Evolutionary conservation across 2,113 vertebrate genomes (phyloP), one percentile per base, ranked within the genome.

Genomic region (Chionis minor): DNA sequence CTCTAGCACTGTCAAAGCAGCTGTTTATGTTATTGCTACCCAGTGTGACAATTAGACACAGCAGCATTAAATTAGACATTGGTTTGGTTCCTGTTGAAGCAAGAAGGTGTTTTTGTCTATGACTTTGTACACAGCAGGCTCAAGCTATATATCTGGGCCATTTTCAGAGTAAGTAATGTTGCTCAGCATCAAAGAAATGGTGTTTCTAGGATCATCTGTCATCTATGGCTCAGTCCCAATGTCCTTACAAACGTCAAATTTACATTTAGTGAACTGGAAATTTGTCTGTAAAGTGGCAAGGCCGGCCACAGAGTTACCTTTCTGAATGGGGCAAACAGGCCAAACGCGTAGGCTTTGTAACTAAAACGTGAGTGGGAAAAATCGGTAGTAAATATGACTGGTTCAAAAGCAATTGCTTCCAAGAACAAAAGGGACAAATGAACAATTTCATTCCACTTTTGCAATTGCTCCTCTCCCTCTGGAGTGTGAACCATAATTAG

Each of bases 361-460:
- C 61, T 55, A 73, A 83, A 95, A 77, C 59, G 62, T 92, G 74
- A 94, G 81, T 74, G 72, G 69, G 70, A 94, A 89, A 63, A 86
- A 69, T 75, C 63, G 75, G 55, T 83, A 63, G 84, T 81, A 90
- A 85, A 78, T 75, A 94, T 54, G 35, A 77, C 30, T 94, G 75
- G 14, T 72, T 95, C 78, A 93, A 86, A 97, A 96, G 67, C 85
- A 96, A 69, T 83, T 84, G 51, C 85, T 95, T 96, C 63, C 74
- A 63, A 88, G 89, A 96, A 92, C 81, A 97, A 97, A 90, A 92
- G 56, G 70, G 73, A 94, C 62, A 95, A 96, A 96, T 89, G 56
- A 96, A 94, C 55, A 92, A 91, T 94, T 94, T 92, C 63, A 85
- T 91, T 83, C 59, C 88, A 58, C 42, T 96, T 89, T 92, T 96